These are phyloP conservation scores for Zaprionus camerounensis DNA, from an alignment of 1,140 invertebrate genomes.

Conservation along the genomic window DNA sequence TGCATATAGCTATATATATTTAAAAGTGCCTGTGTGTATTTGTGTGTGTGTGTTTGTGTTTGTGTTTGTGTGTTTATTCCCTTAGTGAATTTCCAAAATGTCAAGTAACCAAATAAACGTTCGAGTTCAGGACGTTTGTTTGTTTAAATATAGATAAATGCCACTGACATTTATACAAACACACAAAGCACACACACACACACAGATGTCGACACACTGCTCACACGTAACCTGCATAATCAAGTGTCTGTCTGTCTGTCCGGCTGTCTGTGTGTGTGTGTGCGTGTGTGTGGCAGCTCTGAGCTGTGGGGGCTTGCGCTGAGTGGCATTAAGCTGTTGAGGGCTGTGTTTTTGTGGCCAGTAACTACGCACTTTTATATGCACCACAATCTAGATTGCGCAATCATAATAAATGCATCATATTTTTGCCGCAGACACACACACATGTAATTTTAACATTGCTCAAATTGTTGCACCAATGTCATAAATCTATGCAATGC, in stretches of 20 bases:
- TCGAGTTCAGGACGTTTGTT: constrained; percentile 66
- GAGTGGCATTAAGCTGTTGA: constrained; percentile 66
- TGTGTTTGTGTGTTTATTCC: constrained; percentile 51
- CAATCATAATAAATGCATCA: constrained; percentile 67
- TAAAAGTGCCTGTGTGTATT: constrained; percentile 14
- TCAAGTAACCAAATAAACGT: constrained; percentile 78
- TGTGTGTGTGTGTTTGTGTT: constrained; percentile 12
- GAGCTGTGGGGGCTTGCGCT: constrained; percentile 10
- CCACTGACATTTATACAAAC: constrained; percentile 69
- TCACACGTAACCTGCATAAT: constrained; percentile 35
- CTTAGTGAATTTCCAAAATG: constrained; percentile 68
- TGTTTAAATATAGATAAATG: constrained; percentile 79
- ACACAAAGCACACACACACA: constrained; percentile 26
- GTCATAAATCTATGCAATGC: constrained; percentile 65
- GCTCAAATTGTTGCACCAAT: constrained; percentile 63
- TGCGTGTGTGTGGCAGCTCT: constrained; percentile 12
- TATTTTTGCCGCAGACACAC: constrained; percentile 28
- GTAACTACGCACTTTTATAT: constrained; percentile 68
- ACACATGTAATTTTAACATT: constrained; percentile 47
- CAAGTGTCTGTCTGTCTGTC: constrained; percentile 13
- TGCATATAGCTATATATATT: constrained; percentile 17
- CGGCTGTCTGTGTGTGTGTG: not conserved
- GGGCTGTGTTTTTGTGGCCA: constrained; percentile 57
- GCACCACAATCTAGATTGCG: constrained; percentile 41
- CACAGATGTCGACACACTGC: constrained; percentile 1